Evolutionary conservation across 2,113 vertebrate genomes (phyloP).

Genomic region (Sardina pilchardus): DNA sequence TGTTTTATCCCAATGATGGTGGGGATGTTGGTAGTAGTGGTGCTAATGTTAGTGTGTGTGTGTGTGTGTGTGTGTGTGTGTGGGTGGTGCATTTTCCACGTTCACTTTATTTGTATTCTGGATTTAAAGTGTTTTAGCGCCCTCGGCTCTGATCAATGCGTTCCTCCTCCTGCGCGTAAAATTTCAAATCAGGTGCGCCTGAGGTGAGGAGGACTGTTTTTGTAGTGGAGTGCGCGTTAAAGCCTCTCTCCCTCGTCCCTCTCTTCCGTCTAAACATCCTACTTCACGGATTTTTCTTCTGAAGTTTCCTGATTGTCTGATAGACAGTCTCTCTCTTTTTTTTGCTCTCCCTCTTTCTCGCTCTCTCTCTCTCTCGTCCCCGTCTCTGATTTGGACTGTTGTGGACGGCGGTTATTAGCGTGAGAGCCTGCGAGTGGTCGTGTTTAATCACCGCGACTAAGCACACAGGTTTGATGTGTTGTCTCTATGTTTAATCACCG

Average conservation of each 20-base stretch:
- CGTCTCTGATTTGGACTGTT: slow-evolving; percentile 55
- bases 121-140: slow-evolving; percentile 48
- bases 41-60: not conserved
- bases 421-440: slow-evolving; percentile 54
- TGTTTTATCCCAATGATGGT: not conserved
- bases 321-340: slow-evolving; percentile 42
- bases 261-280: slow-evolving; percentile 57
- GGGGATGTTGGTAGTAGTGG: not conserved
- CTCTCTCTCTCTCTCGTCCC: slow-evolving; percentile 14
- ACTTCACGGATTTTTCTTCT: slow-evolving; percentile 58
- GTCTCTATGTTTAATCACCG: slow-evolving; percentile 74
- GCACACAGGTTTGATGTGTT: slow-evolving; percentile 75
- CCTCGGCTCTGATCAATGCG: slow-evolving; percentile 64
- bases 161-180: slow-evolving; percentile 61
- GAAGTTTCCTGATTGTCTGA: slow-evolving; percentile 57
- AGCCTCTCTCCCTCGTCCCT: slow-evolving; percentile 32
- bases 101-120: slow-evolving; percentile 41
- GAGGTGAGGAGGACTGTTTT: slow-evolving; percentile 1
- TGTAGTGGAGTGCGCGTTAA: not conserved
- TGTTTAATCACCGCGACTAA: slow-evolving; percentile 70
- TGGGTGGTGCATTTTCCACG: not conserved
- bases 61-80: not conserved
- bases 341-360: not conserved
- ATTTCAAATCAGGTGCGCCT: slow-evolving; percentile 61
- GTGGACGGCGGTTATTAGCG: slow-evolving; percentile 66